Base-by-base conservation (phyloP, 2,113 vertebrate genomes). In the Ciconia maguari region DNA sequence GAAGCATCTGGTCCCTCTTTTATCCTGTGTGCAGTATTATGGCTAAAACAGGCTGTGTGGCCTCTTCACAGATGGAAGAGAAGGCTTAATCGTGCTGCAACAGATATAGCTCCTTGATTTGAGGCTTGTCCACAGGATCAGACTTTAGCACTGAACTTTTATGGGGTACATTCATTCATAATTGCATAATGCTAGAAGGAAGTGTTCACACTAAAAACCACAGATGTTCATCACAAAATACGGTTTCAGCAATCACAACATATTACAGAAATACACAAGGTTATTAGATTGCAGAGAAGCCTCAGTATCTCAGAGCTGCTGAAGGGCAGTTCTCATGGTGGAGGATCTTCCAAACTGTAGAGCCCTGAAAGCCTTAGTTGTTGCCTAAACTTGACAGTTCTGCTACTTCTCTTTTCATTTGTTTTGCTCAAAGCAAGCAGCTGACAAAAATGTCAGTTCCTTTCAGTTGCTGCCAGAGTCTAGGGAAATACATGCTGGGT, bases 371-470 rank as follows among this genome's bases (percentile, higher is more conserved):
- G 48, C 16, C 26, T 79, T 52, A 51, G 49, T 2, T 87, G 19
- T 78, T 87, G 48, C 24, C 66, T 72, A 44, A 84, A 69, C 16
- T 48, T 81, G 54, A 55, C n/a, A 84, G 78, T 89, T 94, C 68
- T 93, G 16, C 57, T 82, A 22, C 36, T 72, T 82, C 57, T 54
- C 17, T 76, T 96, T 52, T 15, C 22, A 12, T 27, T 44, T 7
- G 34, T 93, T 91, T 93, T 61, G 13, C 66, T 80, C 25, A 85
- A 95, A 83, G 32, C 17, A 85, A 30, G 36, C 61, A 88, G 54
- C 74, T 91, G 92, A 86, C 66, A 80, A 90, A 91, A 96, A 87
- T 74, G 27, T 74, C 87, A 72, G 27, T 29, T 90, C 30, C n/a
- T 93, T 89, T 82, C 51, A 66, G 25, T 17, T 80, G 27, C 42